Conservation (phyloP, 1,140 invertebrate genomes). For the Heterodera carotae region DNA sequence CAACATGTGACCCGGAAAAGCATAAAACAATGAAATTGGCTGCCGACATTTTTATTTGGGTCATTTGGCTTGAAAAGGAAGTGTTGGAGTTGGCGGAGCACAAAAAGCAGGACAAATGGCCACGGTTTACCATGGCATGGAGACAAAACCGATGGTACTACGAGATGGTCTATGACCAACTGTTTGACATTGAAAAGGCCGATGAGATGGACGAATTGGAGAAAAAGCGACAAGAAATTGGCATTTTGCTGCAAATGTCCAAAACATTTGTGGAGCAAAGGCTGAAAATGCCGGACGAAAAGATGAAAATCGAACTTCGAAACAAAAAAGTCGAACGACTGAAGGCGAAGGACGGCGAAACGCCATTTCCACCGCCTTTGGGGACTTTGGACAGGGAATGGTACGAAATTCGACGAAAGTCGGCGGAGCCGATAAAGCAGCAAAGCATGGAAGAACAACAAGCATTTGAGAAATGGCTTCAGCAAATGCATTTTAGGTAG, state of each 20-base stretch:
- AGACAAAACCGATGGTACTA: background rate
- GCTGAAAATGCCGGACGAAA: background rate
- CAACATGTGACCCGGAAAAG: background rate
- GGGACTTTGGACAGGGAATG: background rate
- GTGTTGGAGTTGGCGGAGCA: background rate
- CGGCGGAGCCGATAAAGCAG: background rate
- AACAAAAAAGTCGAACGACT: background rate
- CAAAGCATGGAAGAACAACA: background rate
- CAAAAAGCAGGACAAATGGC: background rate
- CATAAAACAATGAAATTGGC: background rate
- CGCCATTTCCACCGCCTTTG: too few relatives aligned
- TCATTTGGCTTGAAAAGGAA: background rate
- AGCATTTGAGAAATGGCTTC: background rate
- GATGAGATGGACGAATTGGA: background rate
- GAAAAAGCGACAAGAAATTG: background rate
- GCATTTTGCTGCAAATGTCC: background rate
- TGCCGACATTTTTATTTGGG: background rate
- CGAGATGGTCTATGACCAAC: background rate
- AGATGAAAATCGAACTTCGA: background rate
- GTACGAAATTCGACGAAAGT: background rate
- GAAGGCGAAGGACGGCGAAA: background rate
- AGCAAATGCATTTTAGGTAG: too few relatives aligned
- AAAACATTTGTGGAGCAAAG: background rate
- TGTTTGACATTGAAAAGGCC: background rate
- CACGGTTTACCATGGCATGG: background rate